A percentile compares a stretch with the other conserved stretches of the same genome.
phyloP scores from a whole-genome alignment of 2,113 vertebrate species.

The Tiliqua scincoides region DNA sequence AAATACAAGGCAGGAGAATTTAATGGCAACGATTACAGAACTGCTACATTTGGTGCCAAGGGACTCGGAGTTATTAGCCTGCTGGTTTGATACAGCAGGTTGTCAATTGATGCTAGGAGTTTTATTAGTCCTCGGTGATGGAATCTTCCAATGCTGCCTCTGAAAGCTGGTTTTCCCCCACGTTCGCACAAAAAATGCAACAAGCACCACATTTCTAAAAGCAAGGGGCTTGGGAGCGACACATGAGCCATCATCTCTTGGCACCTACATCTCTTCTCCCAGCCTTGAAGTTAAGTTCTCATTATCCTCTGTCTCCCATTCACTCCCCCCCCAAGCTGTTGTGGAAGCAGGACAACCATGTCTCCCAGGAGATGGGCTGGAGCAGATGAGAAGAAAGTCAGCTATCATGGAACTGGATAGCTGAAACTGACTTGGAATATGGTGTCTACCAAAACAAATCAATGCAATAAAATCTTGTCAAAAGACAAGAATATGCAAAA shows the following conservation, averaged over 20 bases:
- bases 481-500: too few relatives aligned
- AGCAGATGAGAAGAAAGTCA: not conserved
- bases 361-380: not conserved
- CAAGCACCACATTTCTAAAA: too few relatives aligned
- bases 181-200: not conserved
- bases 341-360: not conserved
- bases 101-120: accelerated
- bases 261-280: not conserved
- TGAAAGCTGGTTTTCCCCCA: not conserved
- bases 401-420: not conserved
- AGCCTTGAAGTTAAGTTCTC: not conserved
- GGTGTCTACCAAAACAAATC: too few relatives aligned
- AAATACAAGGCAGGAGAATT: constrained; percentile 18
- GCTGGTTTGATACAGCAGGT: not conserved
- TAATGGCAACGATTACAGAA: constrained; percentile 52
- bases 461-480: too few relatives aligned
- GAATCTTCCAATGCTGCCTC: not conserved
- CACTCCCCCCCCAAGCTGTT: not conserved
- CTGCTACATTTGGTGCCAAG: not conserved
- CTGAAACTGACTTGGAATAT: too few relatives aligned
- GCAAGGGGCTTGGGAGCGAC: too few relatives aligned
- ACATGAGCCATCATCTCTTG: too few relatives aligned
- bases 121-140: accelerated
- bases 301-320: too few relatives aligned
- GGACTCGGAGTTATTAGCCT: constrained; percentile 12